Base-by-base conservation (phyloP, 2,888 invertebrate species). In the Seladonia tumulorum region DNA sequence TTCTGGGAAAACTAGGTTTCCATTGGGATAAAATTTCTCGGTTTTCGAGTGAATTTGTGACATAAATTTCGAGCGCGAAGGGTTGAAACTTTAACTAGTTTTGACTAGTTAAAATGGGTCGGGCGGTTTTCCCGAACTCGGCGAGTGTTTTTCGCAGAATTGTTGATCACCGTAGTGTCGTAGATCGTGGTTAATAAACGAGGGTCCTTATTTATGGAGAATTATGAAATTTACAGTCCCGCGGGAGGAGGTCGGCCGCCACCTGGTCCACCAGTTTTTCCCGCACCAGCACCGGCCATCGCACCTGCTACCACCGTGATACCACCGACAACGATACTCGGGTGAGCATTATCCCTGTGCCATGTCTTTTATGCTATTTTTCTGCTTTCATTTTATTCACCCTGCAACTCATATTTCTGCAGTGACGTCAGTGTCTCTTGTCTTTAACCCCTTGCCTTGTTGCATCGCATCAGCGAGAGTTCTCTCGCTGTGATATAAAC, bases 231-330 rank as follows among this genome's bases (percentile, higher is more conserved):
- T 93, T 92, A 42, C 84, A 94, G 94, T 71, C 92, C 94, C 68
- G 91, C 88, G 66, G 94, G 93, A 83, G 94, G 93, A 81, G 95
- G 95, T 60, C 90, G 95, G 76, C 93, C 94, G 66, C 95, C 94
- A 87, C 94, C 94, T 76, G 95, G 95, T 85, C 95, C 94, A 60
- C 94, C 94, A 80, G 94, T 94, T 75, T 95, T 94, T 88, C 95
- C 94, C 25, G 94, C 95, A 49, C 90, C 95, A 29, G 95, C 96
- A 74, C 96, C 96, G 86, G 96, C 97, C 92, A 96, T 96, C 92
- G 96, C 96, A 93, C 96, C 96, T 84, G 89, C 93, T 57, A 88
- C 94, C 71, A 90, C 94, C 76, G 92, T 92, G 68, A 93, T 94
- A 90, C 93, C 94, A 72, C 92, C 94, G 72, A 94, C 92, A 49